These are phyloP conservation scores for Pentalonia nigronervosa DNA, from an alignment of 1,140 invertebrate genomes.

Conservation along the genomic window DNA sequence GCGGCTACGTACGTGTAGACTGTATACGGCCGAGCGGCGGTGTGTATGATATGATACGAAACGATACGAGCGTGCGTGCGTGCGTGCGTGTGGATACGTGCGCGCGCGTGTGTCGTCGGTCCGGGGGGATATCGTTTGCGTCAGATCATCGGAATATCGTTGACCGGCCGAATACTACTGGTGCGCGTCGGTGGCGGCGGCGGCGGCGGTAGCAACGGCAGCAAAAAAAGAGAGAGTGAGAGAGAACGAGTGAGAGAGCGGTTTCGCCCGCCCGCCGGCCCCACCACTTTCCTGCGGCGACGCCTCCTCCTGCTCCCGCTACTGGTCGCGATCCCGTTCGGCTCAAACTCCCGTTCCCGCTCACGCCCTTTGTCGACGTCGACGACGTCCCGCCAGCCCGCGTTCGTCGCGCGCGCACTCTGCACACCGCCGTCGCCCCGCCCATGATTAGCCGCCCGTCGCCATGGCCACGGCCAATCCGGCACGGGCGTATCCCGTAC, in stretches of 20 bases:
- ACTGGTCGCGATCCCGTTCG: not conserved
- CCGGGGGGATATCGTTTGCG: conserved; percentile 64
- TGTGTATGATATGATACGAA: conserved; percentile 9
- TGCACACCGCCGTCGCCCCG: conserved; percentile 40
- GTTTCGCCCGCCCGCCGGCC: not conserved
- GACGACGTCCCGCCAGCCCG: not conserved
- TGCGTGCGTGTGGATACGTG: not conserved
- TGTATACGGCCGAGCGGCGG: not conserved
- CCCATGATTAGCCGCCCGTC: conserved; percentile 60
- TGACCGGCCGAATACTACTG: conserved; percentile 62
- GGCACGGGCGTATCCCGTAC: conserved; percentile 53
- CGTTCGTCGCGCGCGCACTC: not conserved
- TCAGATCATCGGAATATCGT: conserved; percentile 64
- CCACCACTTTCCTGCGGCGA: not conserved
- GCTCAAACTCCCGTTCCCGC: not conserved
- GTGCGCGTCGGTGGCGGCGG: conserved; percentile 60
- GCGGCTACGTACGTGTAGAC: conserved; percentile 24
- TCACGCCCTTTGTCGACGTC: not conserved
- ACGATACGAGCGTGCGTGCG: not conserved
- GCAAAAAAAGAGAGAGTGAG: too few species aligned
- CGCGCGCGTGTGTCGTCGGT: conserved; percentile 57
- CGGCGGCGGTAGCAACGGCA: not conserved
- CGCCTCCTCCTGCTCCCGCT: conserved; percentile 57
- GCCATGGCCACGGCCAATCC: conserved; percentile 61
- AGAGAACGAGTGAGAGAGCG: not conserved